Evolutionary conservation across 2,113 vertebrate genomes (phyloP).

Genomic region (Corapipo altera): DNA sequence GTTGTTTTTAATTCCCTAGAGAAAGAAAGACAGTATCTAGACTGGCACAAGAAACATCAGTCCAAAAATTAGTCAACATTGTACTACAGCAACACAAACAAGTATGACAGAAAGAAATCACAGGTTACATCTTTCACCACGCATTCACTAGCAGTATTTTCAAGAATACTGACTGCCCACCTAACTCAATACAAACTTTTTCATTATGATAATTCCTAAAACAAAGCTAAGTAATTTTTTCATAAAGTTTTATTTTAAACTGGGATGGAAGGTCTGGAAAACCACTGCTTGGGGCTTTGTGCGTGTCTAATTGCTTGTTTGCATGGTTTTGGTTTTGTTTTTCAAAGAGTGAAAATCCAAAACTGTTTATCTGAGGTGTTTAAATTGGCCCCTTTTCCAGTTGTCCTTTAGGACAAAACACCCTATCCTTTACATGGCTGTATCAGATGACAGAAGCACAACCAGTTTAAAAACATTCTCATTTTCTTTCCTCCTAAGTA

Average conservation of each 20-base stretch:
- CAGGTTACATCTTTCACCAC: background rate
- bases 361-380: background rate
- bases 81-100: slow-evolving; percentile 16
- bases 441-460: background rate
- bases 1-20: background rate
- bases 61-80: background rate
- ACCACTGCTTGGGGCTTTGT: background rate
- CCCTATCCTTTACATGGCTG: background rate
- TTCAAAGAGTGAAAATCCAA: background rate
- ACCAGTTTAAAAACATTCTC: background rate
- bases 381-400: background rate
- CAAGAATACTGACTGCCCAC: background rate
- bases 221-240: background rate
- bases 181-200: background rate
- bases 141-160: background rate
- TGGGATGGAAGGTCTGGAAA: background rate
- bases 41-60: background rate
- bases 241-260: background rate
- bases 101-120: background rate
- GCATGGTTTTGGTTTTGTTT: background rate
- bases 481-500: background rate
- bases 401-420: background rate
- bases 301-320: background rate
- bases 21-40: background rate
- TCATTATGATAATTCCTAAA: background rate